Evolutionary conservation across 2,797 vertebrate genomes (phyloP), one percentile per base, ranked within the genome.

Genomic region (Miichthys miiuy): DNA sequence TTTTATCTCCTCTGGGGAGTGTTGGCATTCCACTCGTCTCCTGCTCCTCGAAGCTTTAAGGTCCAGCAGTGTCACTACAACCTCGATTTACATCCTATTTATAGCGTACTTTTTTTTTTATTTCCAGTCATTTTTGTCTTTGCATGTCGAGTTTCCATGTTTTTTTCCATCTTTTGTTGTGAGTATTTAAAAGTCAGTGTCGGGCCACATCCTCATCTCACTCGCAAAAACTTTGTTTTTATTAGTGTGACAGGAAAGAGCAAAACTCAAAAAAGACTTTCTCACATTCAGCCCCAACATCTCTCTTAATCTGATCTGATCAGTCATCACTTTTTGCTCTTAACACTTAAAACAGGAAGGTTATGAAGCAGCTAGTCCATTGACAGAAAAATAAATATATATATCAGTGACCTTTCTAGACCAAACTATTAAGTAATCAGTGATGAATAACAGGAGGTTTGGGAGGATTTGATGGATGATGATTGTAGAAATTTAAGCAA

Each of bases 1-100:
- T 74, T 87, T 86, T 58, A 34, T 88, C 82, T 75, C 54, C 50
- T 70, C 42, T 55, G 70, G 77, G 34, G 63, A 87, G 75, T 73
- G 66, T 83, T 88, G 82, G 72, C 81, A 69, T 92, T 91, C 83
- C 75, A 17, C 70, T 84, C 62, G 48, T 77, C 73, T 60, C 17
- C 20, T 42, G 72, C 55, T 74, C 25, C 54, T 3, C 30, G 50
- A 34, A 34, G 30, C 66, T 68, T 57, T 42, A n/a, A 68, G 54
- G 65, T 61, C 48, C 34, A n/a, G 38, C 0, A n/a, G 20, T 41
- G 30, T 18, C 68, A 41, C 7, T 46, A 7, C 42, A 30, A 13
- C 14, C 21, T 27, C 9, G 1, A 16, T 6, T 51, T 21, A 9
- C 21, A 17, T 21, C 1, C 11, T 25, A 13, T 51, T 14, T 25